Base-by-base conservation (phyloP, 1,140 invertebrate genomes). In the Cotesia vestalis region DNA sequence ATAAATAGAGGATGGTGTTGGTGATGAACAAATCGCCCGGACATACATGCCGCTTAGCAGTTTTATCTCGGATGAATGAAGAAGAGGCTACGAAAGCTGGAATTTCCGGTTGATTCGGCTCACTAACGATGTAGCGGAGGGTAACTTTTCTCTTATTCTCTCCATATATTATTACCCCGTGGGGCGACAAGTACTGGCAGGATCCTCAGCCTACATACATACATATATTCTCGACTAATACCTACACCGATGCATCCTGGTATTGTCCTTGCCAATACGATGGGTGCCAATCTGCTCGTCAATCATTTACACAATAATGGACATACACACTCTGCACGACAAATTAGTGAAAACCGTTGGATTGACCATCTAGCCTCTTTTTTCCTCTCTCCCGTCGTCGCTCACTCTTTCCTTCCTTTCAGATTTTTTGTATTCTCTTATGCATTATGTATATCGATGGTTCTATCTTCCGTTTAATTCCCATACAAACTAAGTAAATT, bases 81-180 rank as follows among this genome's bases (percentile, higher is more conserved):
- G 85, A 85, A 80, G 40, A 46, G 40, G 83, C 80, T 27, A 78
- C 73, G 81, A 83, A 85, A 86, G 85, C 85, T 86, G 85, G 85
- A 86, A 87, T 87, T 87, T 87, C 85, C 85, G 85, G 85, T 87
- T 86, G 85, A 87, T 86, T 86, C 85, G 83, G 81, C 82, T 79
- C 84, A 76, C 85, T 87, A 87, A 87, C 83, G 85, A 87, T 84
- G 40, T 46, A 46, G 84, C 81, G 83, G 84, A 81, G 83, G 83
- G 82, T 78, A 63, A 53, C 64, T 5, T 64, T 34, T 77, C 73
- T 74, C 72, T 55, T 12, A 17, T 27, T 55, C 53, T 55, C n/a
- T 55, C 5, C 17, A 55, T 55, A 55, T 55, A 55, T 55, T n/a
- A 14, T 55, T 73, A 46, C 35, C 57, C 61, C 12, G 27, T 51